Evolutionary conservation across 2,113 vertebrate genomes (phyloP), one percentile per base, ranked within the genome.

Genomic region (Dicaeum eximium): DNA sequence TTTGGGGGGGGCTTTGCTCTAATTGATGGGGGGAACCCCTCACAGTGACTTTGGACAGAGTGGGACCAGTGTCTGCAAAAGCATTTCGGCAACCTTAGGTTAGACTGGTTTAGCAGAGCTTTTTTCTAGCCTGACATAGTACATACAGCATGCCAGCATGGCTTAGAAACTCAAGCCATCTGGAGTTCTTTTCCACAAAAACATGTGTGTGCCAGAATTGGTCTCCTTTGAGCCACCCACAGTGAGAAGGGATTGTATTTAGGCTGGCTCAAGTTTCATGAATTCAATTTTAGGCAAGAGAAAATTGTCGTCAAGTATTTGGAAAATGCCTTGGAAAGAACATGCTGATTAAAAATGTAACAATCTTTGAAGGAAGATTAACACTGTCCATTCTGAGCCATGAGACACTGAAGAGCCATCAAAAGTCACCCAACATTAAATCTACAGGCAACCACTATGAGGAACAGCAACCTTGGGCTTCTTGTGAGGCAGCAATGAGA

Each of bases 81-180:
- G 35, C 79, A 20, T 54, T 64, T 28, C 58, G 51, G 57, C 47
- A 80, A 9, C 23, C 42, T 88, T 50, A 40, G 40, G 40, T 35
- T 48, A 42, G 30, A 33, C 35, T 13, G n/a, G 8, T 78, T 62
- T 53, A 75, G 28, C 35, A 86, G 42, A 79, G 20, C 62, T 77
- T 42, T 27, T 45, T 69, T 45, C 42, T 35, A 60, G 51, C 58
- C 66, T 37, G 71, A 74, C 58, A 31, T 1, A 91, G 47, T 61
- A n/a, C 25, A 50, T 30, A 27, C 11, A 50, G 15, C 10, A 6
- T 57, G 38, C 50, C 54, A 82, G 62, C 35, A 22, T 44, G 50
- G 51, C 78, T 95, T 80, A 90, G 81, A 90, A 93, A 92, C 90
- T 88, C 58, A 77, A 93, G 82, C 90, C 94, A 86, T 94, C 90